Conservation (phyloP, 2,113 vertebrate species). For the Chloroceryle aenea region DNA sequence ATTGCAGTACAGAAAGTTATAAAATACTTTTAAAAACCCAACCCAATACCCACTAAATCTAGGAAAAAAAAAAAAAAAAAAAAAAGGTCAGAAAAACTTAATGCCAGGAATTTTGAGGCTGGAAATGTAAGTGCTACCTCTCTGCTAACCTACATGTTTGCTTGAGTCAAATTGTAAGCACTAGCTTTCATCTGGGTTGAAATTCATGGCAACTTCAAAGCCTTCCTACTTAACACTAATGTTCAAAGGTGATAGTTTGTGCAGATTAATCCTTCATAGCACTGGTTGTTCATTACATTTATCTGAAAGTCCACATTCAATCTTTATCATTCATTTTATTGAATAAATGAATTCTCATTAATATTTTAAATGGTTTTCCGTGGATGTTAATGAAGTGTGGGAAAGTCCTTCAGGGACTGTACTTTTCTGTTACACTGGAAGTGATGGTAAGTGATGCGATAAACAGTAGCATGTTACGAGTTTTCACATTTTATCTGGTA, state of each 20-base stretch:
- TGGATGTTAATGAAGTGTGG: neutral
- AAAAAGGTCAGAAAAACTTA: neutral
- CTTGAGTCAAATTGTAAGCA: neutral
- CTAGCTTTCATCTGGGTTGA: neutral
- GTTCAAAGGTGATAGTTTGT: neutral
- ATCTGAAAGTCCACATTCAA: neutral
- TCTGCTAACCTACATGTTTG: neutral
- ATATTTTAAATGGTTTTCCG: neutral
- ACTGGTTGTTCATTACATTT: neutral
- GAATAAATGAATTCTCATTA: constrained; percentile 1
- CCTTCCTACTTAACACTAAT: neutral
- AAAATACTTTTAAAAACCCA: neutral
- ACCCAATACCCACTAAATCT: neutral
- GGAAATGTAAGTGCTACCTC: neutral
- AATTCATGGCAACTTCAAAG: neutral
- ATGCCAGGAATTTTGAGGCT: neutral
- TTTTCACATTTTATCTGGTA: neutral
- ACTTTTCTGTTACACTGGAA: neutral
- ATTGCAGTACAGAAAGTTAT: neutral
- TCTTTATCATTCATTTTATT: constrained; percentile 7
- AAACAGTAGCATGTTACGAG: neutral
- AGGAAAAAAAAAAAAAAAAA: no score
- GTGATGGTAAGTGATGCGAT: neutral
- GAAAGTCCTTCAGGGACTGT: neutral
- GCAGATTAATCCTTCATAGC: neutral